Conservation (phyloP, 2,113 vertebrate genomes). For the Euleptes europaea region DNA sequence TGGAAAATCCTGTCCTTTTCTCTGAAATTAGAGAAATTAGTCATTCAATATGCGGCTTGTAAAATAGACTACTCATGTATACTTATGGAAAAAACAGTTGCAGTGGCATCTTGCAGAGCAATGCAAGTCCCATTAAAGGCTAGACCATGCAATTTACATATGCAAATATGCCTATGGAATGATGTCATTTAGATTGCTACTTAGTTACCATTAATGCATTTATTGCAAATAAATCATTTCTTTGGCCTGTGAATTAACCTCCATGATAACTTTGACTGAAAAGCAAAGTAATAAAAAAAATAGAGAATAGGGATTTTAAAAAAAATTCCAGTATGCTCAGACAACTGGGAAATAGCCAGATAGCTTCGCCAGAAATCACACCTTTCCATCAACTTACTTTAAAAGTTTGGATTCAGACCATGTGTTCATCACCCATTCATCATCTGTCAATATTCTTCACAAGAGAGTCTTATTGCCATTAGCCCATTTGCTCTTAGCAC, state of each 20-base stretch:
- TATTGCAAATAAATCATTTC: not conserved
- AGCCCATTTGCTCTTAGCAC: not conserved
- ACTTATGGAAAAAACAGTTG: not conserved
- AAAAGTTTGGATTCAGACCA: not conserved
- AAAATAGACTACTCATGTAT: not conserved
- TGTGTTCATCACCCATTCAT: not conserved
- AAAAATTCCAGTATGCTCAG: not conserved
- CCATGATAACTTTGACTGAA: not conserved
- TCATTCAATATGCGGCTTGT: not conserved
- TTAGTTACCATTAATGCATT: not conserved
- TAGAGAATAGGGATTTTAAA: not conserved
- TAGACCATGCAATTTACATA: not conserved
- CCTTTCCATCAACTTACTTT: not conserved
- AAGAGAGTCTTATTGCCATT: not conserved
- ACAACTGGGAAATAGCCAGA: not conserved
- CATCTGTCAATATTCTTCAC: not conserved
- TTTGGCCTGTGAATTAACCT: not conserved
- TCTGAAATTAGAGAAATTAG: not conserved
- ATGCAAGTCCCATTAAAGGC: not conserved
- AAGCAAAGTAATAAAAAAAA: not conserved
- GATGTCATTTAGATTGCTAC: not conserved
- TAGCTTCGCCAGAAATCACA: not conserved
- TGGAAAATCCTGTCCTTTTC: not conserved
- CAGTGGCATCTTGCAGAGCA: not conserved
- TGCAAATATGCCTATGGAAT: not conserved